These are phyloP conservation scores for Engraulis encrasicolus DNA, from an alignment of 2,113 vertebrate genomes.

Conservation along the genomic window DNA sequence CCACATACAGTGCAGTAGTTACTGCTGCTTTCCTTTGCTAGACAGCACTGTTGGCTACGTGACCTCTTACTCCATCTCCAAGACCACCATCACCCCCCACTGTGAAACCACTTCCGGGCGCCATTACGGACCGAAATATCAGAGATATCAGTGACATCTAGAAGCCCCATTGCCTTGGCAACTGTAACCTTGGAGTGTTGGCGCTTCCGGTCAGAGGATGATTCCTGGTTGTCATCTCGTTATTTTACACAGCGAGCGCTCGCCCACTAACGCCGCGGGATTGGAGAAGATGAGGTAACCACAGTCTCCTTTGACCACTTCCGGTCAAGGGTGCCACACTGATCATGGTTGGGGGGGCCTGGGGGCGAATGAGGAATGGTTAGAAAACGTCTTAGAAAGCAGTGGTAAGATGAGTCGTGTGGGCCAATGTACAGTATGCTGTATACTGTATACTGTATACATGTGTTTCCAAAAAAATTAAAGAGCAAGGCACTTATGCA, in stretches of 20 bases:
- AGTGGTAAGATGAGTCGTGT: no score
- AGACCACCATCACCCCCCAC: not conserved
- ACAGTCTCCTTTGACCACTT: not conserved
- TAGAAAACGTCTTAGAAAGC: not conserved
- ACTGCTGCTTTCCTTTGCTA: not conserved
- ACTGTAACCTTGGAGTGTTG: constrained; percentile 20
- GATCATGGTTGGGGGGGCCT: not conserved
- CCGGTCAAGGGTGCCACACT: not conserved
- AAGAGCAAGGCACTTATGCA: not conserved
- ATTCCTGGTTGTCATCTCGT: not conserved
- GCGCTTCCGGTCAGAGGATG: not conserved
- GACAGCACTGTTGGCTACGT: no score
- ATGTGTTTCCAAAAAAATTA: no score
- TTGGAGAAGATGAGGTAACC: not conserved
- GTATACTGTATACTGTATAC: no score
- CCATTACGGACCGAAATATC: not conserved
- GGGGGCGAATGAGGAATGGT: not conserved
- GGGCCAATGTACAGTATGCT: no score
- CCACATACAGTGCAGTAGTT: not conserved
- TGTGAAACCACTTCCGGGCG: constrained; percentile 40
- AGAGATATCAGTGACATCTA: not conserved
- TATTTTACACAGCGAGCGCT: not conserved
- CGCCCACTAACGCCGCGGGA: not conserved
- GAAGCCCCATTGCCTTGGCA: constrained; percentile 40
- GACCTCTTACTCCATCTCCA: not conserved